Base-by-base conservation (phyloP, 2,888 invertebrate species). In the Idaea straminata region DNA sequence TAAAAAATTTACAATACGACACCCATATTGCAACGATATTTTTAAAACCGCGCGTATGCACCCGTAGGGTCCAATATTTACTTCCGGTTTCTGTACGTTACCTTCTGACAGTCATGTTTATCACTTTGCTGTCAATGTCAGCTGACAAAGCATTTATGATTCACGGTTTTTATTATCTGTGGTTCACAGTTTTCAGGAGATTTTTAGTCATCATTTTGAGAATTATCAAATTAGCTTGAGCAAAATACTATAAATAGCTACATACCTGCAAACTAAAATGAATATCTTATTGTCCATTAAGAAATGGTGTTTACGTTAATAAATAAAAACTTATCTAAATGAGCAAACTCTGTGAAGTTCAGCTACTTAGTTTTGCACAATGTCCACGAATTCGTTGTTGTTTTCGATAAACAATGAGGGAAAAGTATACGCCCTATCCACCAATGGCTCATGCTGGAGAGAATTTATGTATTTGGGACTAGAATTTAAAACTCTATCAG, bases 401-500 rank as follows among this genome's bases (percentile, higher is more conserved):
- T 97, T 97, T 89, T 96, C 96, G 25, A 96, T 97, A 69, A 97
- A 97, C 84, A 97, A 96, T 93, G 96, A 97, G 86, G 98, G 98
- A 15, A 95, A 97, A 84, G 97, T 98, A 15, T 97, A 97, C 83
- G 96, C 96, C 64, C 90, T 98, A 66, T 95, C 97, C 47, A 97
- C 97, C 3, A 95, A 94, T 74, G 96, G 96, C 4, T 94, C 95
- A 25, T 96, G 96, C 89, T 98, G 98, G 97, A 94, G 96, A 80
- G 97, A 97, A 86, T 95, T 98, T 82, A 95, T 96, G 82, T 97
- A 97, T 81, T 93, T 96, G 34, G 97, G 97, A 0, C 94, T 98
- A 72, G 97, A 98, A 81, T 97, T 98, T 81, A 98, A 98, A 88
- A 96, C 97, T 80, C 91, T 98, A 63, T 96, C 97, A 3, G 96